Conservation (phyloP, 2,888 invertebrate species). For the Eupithecia pulchellata region DNA sequence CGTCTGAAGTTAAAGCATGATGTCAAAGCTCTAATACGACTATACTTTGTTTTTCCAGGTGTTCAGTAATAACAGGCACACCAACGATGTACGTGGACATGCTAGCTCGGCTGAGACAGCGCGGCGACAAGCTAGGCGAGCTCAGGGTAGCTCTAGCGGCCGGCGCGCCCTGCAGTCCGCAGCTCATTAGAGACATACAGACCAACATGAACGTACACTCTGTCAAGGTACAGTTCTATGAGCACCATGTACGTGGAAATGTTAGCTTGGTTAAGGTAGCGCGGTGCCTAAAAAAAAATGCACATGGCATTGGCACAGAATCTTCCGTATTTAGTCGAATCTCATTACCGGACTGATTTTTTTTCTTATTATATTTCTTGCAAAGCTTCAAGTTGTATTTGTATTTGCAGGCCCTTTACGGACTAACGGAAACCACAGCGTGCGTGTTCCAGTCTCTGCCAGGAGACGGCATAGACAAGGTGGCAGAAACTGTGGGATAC, state of each 20-base stretch:
- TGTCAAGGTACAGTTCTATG: conserved; percentile 72
- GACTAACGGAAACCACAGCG: conserved; percentile 87
- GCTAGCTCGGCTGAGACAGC: conserved; percentile 74
- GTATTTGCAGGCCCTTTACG: conserved; percentile 83
- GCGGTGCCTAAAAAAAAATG: too few species aligned
- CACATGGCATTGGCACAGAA: too few species aligned
- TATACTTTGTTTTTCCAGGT: conserved; percentile 75
- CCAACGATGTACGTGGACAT: conserved; percentile 96
- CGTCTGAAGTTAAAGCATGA: neutral
- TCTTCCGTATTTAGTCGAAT: too few species aligned
- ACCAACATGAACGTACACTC: conserved; percentile 77
- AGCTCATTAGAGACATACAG: conserved; percentile 84
- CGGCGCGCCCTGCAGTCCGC: conserved; percentile 91
- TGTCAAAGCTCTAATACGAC: neutral
- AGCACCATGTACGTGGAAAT: neutral
- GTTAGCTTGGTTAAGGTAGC: too few species aligned
- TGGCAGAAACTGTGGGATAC: conserved; percentile 86
- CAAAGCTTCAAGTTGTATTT: neutral
- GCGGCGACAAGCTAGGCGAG: conserved; percentile 62
- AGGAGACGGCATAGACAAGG: conserved; percentile 78
- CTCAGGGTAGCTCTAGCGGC: conserved; percentile 87
- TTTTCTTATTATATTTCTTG: neutral
- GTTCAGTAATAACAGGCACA: conserved; percentile 90
- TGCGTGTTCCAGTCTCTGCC: conserved; percentile 83
- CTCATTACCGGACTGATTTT: too few species aligned